Percentiles rank a stretch among this genome's conserved stretches.
phyloP scores from a whole-genome alignment of 2,888 invertebrate species.

The Noctua comes region DNA sequence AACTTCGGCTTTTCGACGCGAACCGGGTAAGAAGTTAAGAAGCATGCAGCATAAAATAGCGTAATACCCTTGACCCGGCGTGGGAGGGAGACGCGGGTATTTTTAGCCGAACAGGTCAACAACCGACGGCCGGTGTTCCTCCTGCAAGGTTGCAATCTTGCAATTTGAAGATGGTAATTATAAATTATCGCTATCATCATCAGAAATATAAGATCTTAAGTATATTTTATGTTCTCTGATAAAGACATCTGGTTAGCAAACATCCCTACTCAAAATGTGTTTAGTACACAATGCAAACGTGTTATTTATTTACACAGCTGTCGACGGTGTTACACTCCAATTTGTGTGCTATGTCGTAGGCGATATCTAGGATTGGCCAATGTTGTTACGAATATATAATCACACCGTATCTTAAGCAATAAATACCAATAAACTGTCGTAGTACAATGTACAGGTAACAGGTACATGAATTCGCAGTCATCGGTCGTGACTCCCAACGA shows the following conservation, averaged over 20 bases:
- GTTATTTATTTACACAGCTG: constrained; percentile 73
- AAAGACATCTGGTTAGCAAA: constrained; percentile 41
- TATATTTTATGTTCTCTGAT: constrained; percentile 15
- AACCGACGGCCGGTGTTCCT: constrained; percentile 75
- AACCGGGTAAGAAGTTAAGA: constrained; percentile 63
- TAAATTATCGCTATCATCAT: constrained; percentile 47
- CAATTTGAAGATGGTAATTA: constrained; percentile 65
- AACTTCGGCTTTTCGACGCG: no score
- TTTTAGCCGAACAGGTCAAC: constrained; percentile 83
- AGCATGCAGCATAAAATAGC: constrained; percentile 71
- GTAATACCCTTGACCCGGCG: constrained; percentile 83
- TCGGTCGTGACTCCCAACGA: constrained; percentile 53
- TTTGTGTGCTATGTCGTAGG: constrained; percentile 70
- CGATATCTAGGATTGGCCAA: constrained; percentile 55
- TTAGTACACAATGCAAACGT: constrained; percentile 36
- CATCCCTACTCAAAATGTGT: constrained; percentile 30
- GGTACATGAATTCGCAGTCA: constrained; percentile 50
- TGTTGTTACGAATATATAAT: constrained; percentile 59
- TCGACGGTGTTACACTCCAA: constrained; percentile 65
- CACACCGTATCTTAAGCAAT: constrained; percentile 39
- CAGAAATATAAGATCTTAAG: constrained; percentile 47
- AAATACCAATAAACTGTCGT: constrained; percentile 40
- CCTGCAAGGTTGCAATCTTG: constrained; percentile 70
- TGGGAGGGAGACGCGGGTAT: constrained; percentile 81
- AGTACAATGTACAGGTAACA: constrained; percentile 37